A percentile compares a stretch with the other conserved stretches of the same genome.
Conservation (phyloP, 2,113 vertebrate genomes). For the Pelodiscus sinensis region DNA sequence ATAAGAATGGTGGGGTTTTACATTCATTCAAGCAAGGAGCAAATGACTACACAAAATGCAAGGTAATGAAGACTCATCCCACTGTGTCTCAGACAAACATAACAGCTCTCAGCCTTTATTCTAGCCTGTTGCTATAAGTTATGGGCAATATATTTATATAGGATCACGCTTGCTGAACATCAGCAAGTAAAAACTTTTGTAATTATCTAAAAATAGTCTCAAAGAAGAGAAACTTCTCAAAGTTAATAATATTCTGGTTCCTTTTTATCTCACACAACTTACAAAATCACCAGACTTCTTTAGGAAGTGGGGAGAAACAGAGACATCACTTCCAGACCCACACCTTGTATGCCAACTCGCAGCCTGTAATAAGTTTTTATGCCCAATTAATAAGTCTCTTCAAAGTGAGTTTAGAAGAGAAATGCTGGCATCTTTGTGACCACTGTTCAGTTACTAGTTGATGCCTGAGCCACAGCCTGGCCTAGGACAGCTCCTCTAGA, state of each 20-base stretch:
- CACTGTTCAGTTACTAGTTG: background rate
- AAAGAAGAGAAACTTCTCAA: background rate
- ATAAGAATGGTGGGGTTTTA: background rate
- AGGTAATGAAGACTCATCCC: background rate
- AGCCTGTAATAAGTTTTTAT: background rate
- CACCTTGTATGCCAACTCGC: background rate
- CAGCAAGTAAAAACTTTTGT: background rate
- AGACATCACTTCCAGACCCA: background rate
- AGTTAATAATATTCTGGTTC: background rate
- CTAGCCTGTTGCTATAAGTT: background rate
- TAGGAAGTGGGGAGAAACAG: background rate
- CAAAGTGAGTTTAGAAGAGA: background rate
- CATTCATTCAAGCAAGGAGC: background rate
- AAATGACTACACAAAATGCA: background rate
- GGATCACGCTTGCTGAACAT: conserved; percentile 7
- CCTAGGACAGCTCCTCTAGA: background rate
- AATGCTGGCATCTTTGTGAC: background rate
- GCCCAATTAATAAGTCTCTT: background rate
- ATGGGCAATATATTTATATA: background rate
- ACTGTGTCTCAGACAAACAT: background rate
- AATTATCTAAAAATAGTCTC: background rate
- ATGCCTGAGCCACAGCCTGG: conserved; percentile 3
- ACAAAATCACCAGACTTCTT: background rate
- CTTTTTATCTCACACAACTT: background rate
- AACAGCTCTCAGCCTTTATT: background rate